These are phyloP conservation scores for Falco naumanni DNA, from an alignment of 2,797 vertebrate genomes.

Conservation along the genomic window DNA sequence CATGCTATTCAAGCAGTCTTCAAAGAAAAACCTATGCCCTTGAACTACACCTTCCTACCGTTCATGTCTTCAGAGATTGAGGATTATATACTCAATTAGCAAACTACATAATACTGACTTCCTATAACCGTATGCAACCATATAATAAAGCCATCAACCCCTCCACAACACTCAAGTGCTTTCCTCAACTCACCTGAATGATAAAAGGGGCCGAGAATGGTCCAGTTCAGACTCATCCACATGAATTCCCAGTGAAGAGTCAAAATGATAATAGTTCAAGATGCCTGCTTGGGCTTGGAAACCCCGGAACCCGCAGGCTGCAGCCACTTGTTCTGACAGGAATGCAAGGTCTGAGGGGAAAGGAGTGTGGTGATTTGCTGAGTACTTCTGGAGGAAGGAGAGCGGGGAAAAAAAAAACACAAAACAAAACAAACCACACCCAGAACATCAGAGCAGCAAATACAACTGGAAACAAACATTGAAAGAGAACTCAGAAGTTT, in stretches of 20 bases:
- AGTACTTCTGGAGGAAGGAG: slow-evolving; percentile 86
- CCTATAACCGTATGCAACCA: background rate
- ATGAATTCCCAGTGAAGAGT: slow-evolving; percentile 95
- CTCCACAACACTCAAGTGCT: background rate
- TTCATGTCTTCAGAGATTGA: background rate
- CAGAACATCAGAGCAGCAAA: slow-evolving; percentile 33
- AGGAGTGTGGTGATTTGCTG: slow-evolving; percentile 83
- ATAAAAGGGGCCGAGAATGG: slow-evolving; percentile 88
- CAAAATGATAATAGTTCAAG: slow-evolving; percentile 92
- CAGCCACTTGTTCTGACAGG: slow-evolving; percentile 85
- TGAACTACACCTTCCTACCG: background rate
- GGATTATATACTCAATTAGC: background rate
- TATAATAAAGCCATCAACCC: background rate
- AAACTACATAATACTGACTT: background rate
- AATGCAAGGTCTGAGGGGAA: slow-evolving; percentile 91
- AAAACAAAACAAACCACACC: slow-evolving; percentile 31
- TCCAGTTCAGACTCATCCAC: slow-evolving; percentile 93
- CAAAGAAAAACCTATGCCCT: background rate
- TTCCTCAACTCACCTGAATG: slow-evolving; percentile 84
- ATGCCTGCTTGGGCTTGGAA: slow-evolving; percentile 93
- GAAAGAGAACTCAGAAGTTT: background rate
- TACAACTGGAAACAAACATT: background rate
- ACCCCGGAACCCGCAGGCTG: slow-evolving; percentile 87
- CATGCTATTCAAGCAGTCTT: background rate
- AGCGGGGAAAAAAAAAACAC: background rate